A percentile compares a stretch with the other conserved stretches of the same genome.
These are phyloP conservation scores for Rhopalosiphum padi DNA, from an alignment of 1,140 invertebrate genomes.

Conservation along the genomic window DNA sequence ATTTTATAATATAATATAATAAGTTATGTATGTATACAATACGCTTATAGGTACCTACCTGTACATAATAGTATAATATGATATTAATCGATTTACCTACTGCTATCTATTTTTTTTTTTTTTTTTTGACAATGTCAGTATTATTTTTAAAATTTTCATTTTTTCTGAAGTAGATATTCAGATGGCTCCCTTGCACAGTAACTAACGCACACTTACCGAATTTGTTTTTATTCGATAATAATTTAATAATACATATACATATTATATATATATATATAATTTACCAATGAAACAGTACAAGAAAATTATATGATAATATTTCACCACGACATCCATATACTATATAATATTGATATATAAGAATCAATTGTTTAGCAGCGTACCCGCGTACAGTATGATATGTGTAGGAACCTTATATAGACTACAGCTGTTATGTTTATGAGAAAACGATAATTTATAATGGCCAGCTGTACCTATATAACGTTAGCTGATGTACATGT, in stretches of 20 bases:
- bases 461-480: background rate
- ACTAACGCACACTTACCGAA: background rate
- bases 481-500: background rate
- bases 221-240: background rate
- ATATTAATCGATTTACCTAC: background rate
- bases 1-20: background rate
- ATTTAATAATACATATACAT: background rate
- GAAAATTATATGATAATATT: background rate
- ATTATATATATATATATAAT: background rate
- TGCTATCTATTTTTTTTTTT: no score
- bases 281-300: background rate
- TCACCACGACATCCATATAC: background rate
- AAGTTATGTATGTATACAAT: background rate
- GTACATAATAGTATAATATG: background rate
- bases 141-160: background rate
- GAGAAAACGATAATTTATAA: background rate
- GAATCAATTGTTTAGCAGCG: background rate
- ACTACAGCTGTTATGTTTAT: background rate
- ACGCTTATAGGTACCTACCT: background rate
- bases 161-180: background rate
- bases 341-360: background rate
- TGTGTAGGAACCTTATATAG: background rate
- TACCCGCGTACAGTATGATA: background rate
- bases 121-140: background rate
- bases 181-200: background rate